phyloP scores from a whole-genome alignment of 1,140 invertebrate genomes.

The Drosophila tani region DNA sequence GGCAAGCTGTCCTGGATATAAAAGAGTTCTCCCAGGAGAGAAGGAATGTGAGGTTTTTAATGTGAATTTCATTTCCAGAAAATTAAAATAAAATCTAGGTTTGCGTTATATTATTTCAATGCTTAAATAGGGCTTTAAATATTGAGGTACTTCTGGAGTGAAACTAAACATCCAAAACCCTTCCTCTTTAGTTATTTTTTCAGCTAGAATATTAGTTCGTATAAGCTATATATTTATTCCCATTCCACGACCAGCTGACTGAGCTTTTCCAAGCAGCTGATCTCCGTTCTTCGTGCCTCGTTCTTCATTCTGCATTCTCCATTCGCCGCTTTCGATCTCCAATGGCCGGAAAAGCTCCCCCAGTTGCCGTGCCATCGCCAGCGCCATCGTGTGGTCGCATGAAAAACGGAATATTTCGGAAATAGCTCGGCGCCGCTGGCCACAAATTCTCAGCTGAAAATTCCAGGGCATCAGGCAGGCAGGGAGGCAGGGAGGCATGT shows the following conservation, averaged over 20 bases:
- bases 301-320: constrained; percentile 2
- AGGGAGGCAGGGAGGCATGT: constrained; percentile 50
- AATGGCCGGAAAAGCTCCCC: constrained; percentile 16
- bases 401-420: constrained; percentile 32
- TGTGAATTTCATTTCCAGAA: not conserved
- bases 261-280: constrained; percentile 41
- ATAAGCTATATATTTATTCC: not conserved
- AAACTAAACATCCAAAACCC: no score
- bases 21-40: not conserved
- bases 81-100: no score
- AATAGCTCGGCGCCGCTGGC: constrained; percentile 36
- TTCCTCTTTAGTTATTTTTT: no score
- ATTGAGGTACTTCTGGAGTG: no score
- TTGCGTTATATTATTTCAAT: no score
- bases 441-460: constrained; percentile 22
- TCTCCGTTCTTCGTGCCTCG: not conserved
- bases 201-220: no score
- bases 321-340: constrained; percentile 26
- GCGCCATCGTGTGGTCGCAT: constrained; percentile 4
- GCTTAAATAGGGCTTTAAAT: no score
- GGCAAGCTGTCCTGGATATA: not conserved
- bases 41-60: not conserved
- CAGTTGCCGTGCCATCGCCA: constrained; percentile 28
- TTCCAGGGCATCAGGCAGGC: constrained; percentile 34
- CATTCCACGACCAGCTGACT: constrained; percentile 9